Evolutionary conservation across 2,888 invertebrate genomes (phyloP).

Genomic region (Hermodice carunculata): DNA sequence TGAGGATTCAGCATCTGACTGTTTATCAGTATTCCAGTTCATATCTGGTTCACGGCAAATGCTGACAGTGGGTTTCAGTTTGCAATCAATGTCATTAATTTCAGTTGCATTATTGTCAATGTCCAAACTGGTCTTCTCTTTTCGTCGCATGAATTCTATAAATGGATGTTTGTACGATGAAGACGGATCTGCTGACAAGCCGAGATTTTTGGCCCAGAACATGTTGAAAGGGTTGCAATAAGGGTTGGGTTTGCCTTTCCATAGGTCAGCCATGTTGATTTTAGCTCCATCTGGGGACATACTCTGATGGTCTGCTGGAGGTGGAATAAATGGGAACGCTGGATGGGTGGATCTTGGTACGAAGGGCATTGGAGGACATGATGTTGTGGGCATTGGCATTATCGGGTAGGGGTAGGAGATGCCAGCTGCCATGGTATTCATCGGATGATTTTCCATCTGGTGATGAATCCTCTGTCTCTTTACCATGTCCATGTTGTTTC

Average conservation of each 20-base stretch:
- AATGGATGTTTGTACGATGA: slow-evolving; percentile 6
- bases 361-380: too few species aligned
- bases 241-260: slow-evolving; percentile 17
- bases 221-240: slow-evolving; percentile 25
- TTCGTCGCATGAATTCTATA: slow-evolving; percentile 10
- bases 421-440: slow-evolving; percentile 1
- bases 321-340: slow-evolving; percentile 8
- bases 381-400: slow-evolving; percentile 9
- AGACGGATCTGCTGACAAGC: slow-evolving; percentile 10
- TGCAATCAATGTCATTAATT: too few species aligned
- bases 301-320: background rate
- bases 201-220: slow-evolving; percentile 27
- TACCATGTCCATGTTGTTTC: background rate
- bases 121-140: background rate
- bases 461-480: background rate
- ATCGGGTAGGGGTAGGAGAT: slow-evolving; percentile 22
- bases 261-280: slow-evolving; percentile 12
- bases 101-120: background rate
- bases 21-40: too few species aligned
- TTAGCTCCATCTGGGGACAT: background rate
- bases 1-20: too few species aligned
- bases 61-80: too few species aligned
- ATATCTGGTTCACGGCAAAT: too few species aligned
- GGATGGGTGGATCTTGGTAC: slow-evolving; percentile 8
- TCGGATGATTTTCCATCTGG: background rate